These are phyloP conservation scores for Amniataba percoides DNA, from an alignment of 2,797 vertebrate species.

Conservation along the genomic window DNA sequence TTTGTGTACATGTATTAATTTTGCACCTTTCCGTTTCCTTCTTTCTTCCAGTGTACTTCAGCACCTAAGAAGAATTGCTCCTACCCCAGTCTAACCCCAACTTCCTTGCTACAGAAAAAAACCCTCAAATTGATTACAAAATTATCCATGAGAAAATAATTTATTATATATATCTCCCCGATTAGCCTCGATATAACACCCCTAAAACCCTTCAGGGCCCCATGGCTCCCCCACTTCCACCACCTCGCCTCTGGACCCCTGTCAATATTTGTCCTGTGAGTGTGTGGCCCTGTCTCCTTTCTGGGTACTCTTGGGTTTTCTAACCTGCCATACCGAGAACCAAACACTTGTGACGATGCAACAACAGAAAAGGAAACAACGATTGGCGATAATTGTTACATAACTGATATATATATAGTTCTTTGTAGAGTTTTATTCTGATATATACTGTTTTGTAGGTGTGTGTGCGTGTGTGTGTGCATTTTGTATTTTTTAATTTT, in stretches of 20 bases:
- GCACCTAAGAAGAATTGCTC: conserved; percentile 86
- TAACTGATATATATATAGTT: conserved; percentile 85
- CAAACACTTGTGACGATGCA: conserved; percentile 81
- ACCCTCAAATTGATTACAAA: conserved; percentile 78
- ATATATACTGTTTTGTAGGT: conserved; percentile 89
- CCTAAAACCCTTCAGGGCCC: conserved; percentile 77
- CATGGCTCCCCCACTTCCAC: conserved; percentile 76
- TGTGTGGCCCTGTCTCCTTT: conserved; percentile 84
- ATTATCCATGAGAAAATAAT: conserved; percentile 77
- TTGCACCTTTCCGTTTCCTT: neutral
- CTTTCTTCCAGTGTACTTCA: conserved; percentile 86
- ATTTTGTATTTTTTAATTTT: conserved; percentile 88
- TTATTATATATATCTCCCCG: conserved; percentile 65
- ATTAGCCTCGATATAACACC: conserved; percentile 81
- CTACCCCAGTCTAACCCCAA: conserved; percentile 84
- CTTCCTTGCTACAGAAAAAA: conserved; percentile 80
- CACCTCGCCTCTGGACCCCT: conserved; percentile 82
- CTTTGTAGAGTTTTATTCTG: conserved; percentile 91
- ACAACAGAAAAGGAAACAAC: conserved; percentile 80
- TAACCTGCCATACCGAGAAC: conserved; percentile 83
- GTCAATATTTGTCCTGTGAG: conserved; percentile 87
- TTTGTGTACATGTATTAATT: neutral
- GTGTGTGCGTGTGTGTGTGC: conserved; percentile 83
- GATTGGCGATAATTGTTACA: conserved; percentile 84
- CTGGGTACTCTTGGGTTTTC: conserved; percentile 87